A percentile compares a stretch with the other conserved stretches of the same genome.
phyloP scores from a whole-genome alignment of 2,113 vertebrate genomes.

The Forbesichthys papilliferus region DNA sequence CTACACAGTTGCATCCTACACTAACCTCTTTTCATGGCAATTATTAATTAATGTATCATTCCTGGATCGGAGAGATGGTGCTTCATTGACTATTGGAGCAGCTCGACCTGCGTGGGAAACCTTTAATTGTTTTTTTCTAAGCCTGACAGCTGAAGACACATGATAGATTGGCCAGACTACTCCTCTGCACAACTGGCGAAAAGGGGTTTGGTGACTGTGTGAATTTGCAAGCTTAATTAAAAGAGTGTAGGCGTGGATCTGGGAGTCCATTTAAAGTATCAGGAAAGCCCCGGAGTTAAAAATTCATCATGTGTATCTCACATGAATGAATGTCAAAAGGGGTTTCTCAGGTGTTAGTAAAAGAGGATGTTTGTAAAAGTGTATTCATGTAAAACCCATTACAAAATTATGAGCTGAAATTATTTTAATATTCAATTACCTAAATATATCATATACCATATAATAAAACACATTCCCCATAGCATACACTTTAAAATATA shows the following conservation, averaged over 20 bases:
- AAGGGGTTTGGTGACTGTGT: slow-evolving; percentile 34
- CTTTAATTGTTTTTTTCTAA: slow-evolving; percentile 72
- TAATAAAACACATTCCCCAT: no score
- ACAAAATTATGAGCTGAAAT: slow-evolving; percentile 56
- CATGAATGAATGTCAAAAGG: no score
- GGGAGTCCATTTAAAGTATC: slow-evolving; percentile 24
- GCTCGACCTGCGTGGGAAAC: slow-evolving; percentile 48
- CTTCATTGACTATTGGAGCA: slow-evolving; percentile 63
- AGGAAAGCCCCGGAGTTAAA: slow-evolving; percentile 38
- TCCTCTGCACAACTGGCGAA: slow-evolving; percentile 45
- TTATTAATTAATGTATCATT: slow-evolving; percentile 63
- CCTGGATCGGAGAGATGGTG: slow-evolving; percentile 31
- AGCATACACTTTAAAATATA: no score
- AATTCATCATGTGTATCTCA: slow-evolving; percentile 42
- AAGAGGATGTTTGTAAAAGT: slow-evolving; percentile 13
- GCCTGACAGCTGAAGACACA: slow-evolving; percentile 60
- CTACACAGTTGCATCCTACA: slow-evolving; percentile 53
- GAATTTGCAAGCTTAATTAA: neutral
- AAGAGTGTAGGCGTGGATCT: slow-evolving; percentile 26
- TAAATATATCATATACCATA: no score
- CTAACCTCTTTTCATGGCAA: slow-evolving; percentile 37
- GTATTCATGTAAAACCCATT: slow-evolving; percentile 56
- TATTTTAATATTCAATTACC: slow-evolving; percentile 54
- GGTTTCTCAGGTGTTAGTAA: no score
- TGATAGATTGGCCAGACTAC: slow-evolving; percentile 69